phyloP scores from a whole-genome alignment of 2,797 vertebrate species.

The Scolopax bukidnonensis region DNA sequence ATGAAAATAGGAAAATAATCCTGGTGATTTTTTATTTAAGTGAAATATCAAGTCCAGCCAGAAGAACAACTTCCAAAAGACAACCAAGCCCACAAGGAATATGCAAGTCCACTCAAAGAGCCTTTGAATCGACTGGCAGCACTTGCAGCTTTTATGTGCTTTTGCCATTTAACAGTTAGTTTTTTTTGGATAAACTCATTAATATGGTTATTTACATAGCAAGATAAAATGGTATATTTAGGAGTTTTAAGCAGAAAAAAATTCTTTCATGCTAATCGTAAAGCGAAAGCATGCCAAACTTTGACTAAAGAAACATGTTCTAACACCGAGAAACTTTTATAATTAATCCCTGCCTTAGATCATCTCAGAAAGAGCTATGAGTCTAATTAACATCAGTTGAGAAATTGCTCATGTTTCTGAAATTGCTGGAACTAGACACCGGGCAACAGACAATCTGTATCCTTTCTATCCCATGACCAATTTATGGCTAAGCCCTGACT shows the following conservation, averaged over 20 bases:
- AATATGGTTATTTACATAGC: background rate
- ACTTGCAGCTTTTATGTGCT: background rate
- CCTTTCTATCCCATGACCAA: conserved; percentile 39
- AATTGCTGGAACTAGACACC: conserved; percentile 15
- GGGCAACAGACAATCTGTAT: conserved; percentile 12
- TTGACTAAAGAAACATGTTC: conserved; percentile 38
- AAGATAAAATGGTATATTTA: background rate
- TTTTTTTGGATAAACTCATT: conserved; percentile 25
- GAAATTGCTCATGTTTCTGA: conserved; percentile 34
- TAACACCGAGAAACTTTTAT: conserved; percentile 5
- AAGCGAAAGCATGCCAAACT: background rate
- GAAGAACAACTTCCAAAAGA: background rate
- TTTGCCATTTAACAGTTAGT: background rate
- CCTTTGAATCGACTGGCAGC: background rate
- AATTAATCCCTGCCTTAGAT: conserved; percentile 56
- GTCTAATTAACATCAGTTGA: conserved; percentile 29
- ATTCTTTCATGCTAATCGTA: background rate
- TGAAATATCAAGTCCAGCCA: background rate
- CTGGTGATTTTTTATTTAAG: background rate
- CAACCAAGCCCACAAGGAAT: background rate
- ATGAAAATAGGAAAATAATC: background rate
- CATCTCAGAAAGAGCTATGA: conserved; percentile 30
- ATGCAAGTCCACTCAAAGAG: background rate
- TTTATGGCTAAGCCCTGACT: conserved; percentile 32
- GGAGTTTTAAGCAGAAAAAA: background rate